These are phyloP conservation scores for Drosophila micromelanica DNA, from an alignment of 1,140 invertebrate species.

Conservation along the genomic window DNA sequence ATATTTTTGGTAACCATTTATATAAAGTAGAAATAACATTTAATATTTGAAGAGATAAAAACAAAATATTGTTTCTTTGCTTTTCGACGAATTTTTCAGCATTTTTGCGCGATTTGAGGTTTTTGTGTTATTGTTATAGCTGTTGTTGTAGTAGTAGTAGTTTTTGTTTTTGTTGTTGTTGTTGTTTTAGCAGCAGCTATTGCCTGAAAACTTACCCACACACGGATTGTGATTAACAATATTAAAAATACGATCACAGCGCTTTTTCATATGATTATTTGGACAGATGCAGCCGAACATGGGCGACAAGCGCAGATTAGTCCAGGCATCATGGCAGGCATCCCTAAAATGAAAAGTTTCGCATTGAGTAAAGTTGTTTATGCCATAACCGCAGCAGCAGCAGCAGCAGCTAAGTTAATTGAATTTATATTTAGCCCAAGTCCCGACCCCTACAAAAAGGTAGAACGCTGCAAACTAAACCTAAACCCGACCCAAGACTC, in stretches of 20 bases:
- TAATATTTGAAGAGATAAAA: slow-evolving; percentile 26
- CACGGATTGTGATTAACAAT: slow-evolving; percentile 95
- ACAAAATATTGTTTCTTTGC: slow-evolving; percentile 26
- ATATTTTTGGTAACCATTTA: slow-evolving; percentile 3
- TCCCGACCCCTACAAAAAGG: slow-evolving; percentile 3
- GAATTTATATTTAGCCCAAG: slow-evolving; percentile 62
- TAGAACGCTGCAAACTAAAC: not conserved
- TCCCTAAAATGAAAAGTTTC: slow-evolving; percentile 87
- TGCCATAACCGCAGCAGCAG: slow-evolving; percentile 9
- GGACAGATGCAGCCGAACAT: slow-evolving; percentile 96
- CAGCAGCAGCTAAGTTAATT: slow-evolving; percentile 50
- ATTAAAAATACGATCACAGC: slow-evolving; percentile 93
- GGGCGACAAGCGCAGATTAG: slow-evolving; percentile 91
- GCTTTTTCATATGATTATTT: slow-evolving; percentile 93
- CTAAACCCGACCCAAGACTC: slow-evolving; percentile 3
- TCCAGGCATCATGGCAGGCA: slow-evolving; percentile 92
- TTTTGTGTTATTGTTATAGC: slow-evolving; percentile 29
- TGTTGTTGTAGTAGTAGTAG: slow-evolving; percentile 49
- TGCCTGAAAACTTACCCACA: slow-evolving; percentile 90
- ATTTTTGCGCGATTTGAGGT: slow-evolving; percentile 20
- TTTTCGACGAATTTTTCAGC: slow-evolving; percentile 44
- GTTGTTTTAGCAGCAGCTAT: slow-evolving; percentile 27
- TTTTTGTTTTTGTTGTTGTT: slow-evolving; percentile 25
- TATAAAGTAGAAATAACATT: slow-evolving; percentile 16
- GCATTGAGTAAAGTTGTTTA: slow-evolving; percentile 7